Evolutionary conservation across 2,113 vertebrate species (phyloP).

Genomic region (Trachemys scripta): DNA sequence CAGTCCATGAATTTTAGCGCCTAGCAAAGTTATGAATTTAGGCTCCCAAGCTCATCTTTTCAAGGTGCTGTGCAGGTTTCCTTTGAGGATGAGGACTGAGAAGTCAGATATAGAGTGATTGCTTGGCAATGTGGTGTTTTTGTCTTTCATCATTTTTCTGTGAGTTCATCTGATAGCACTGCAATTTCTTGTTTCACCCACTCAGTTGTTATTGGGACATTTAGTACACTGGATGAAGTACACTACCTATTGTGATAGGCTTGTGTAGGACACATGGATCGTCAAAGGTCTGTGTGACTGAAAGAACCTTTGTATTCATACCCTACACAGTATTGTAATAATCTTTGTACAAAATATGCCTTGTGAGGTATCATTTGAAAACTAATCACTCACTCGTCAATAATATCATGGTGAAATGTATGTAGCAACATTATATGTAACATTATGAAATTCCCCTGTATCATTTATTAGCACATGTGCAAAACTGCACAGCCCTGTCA

Average conservation of each 20-base stretch:
- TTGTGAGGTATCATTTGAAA: background rate
- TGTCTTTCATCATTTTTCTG: background rate
- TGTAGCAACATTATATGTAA: background rate
- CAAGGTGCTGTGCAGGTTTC: background rate
- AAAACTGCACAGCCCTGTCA: background rate
- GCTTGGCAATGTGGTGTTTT: background rate
- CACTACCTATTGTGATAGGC: background rate
- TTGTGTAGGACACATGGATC: background rate
- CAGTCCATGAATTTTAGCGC: background rate
- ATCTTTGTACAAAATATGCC: background rate
- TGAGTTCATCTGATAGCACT: background rate
- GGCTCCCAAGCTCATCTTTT: background rate
- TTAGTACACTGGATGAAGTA: background rate
- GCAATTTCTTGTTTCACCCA: background rate
- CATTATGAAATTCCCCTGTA: background rate
- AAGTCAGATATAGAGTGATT: background rate
- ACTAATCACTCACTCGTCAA: background rate
- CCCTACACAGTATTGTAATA: background rate
- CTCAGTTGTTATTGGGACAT: background rate
- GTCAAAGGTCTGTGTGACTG: background rate
- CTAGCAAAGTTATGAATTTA: background rate
- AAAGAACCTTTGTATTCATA: background rate
- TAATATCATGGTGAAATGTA: background rate
- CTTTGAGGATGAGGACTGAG: background rate
- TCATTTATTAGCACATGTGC: background rate